phyloP scores from a whole-genome alignment of 2,888 invertebrate species.

The Fragum whitleyi region DNA sequence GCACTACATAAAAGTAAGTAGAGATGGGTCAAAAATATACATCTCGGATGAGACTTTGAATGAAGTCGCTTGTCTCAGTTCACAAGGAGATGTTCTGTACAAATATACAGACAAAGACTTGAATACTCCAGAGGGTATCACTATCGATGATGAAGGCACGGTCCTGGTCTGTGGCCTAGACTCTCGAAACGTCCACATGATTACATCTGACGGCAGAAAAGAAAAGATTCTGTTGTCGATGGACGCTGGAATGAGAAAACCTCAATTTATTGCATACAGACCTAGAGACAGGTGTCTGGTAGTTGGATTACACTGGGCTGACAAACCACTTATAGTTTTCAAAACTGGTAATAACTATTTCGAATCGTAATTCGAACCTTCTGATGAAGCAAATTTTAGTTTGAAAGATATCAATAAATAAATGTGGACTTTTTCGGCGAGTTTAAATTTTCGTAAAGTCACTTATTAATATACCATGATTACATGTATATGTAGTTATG shows the following conservation, averaged over 20 bases:
- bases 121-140: constrained; percentile 36
- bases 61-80: background rate
- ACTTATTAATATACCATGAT: too few relatives aligned
- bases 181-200: constrained; percentile 45
- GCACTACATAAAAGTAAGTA: background rate
- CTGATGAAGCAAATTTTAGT: constrained; percentile 32
- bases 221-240: constrained; percentile 31
- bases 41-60: background rate
- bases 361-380: constrained; percentile 25
- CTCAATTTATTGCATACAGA: too few relatives aligned
- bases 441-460: too few relatives aligned
- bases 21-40: background rate
- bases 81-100: background rate
- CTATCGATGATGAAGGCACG: constrained; percentile 46
- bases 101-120: background rate
- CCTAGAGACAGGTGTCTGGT: too few relatives aligned
- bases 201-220: constrained; percentile 41
- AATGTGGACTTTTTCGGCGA: too few relatives aligned
- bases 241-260: too few relatives aligned
- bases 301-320: too few relatives aligned
- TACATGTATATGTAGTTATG: too few relatives aligned
- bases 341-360: too few relatives aligned
- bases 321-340: too few relatives aligned
- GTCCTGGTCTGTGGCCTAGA: constrained; percentile 48
- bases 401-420: too few relatives aligned